Evolutionary conservation across 2,797 vertebrate genomes (phyloP), one percentile per base, ranked within the genome.

Genomic region (Poecilia gillii): DNA sequence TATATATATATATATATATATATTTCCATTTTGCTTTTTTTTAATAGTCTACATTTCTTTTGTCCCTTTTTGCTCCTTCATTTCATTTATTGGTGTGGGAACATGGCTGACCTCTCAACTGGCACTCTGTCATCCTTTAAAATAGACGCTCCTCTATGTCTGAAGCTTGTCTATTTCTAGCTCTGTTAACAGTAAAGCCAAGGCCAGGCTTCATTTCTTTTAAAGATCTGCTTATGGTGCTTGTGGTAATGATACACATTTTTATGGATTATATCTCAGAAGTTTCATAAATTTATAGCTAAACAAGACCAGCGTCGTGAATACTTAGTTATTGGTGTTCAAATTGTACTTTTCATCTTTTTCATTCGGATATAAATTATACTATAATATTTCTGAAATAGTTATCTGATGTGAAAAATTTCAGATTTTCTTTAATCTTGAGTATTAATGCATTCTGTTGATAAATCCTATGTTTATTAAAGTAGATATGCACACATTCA

Each of bases 131-230:
- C 88, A 90, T 85, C 81, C 45, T 90, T 83, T 66, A 84, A 88
- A 91, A 91, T 86, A 92, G 89, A 86, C 75, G 18, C 80, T 81
- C 81, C 78, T 81, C 74, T 81, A 14, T 84, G 85, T 88, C 83
- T 91, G 57, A 16, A 77, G 75, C 57, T 46, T 1, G 20, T 81
- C 85, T 92, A 91, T 91, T 91, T 90, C 72, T 75, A 83, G 75
- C 76, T n/a, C 64, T 46, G 77, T 81, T 82, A 77, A 66, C 39
- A 77, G 78, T 81, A 82, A 89, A 75, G 84, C 87, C 83, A 76
- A 90, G 80, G 87, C 89, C 84, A 73, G 6, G 36, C 23, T 39
- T n/a, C 28, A 13, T 92, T 88, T 90, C 89, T 18, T 92, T 90
- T 83, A 88, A 89, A 87, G 45, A n/a, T 7, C 31, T 74, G 83